Evolutionary conservation across 2,888 invertebrate genomes (phyloP), one percentile per base, ranked within the genome.

Genomic region (Lomographa bimaculata): DNA sequence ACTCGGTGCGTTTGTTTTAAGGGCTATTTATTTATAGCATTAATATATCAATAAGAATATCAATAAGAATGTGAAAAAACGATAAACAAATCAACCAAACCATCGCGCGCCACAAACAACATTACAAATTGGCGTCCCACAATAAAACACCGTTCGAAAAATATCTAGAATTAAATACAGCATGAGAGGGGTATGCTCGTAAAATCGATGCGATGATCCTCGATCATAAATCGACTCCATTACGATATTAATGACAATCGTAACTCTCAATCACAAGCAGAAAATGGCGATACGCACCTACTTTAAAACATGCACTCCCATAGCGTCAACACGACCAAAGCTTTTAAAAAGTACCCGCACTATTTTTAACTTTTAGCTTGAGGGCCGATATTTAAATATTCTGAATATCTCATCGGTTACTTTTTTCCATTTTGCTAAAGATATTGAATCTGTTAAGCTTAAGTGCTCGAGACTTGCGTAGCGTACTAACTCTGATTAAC

Each of bases 181-280:
- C 57, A 57, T 57, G 60, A 62, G 56, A 43, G 46, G 35, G 35
- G 44, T 19, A 8, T 56, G 64, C 65, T 74, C 41, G 74, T 75
- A 73, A 77, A 77, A 78, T 71, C 63, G 55, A 65, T 61, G 61
- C 60, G 68, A 72, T 74, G 77, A 76, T 79, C 68, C 67, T 62
- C 57, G 69, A 66, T 56, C 79, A 75, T 83, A 82, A 82, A 82
- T 81, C 67, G 70, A 68, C 47, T 72, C 71, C 80, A 80, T 79
- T 80, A 80, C 76, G 58, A 71, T 80, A 79, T 78, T 77, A 81
- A 81, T 79, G 79, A 76, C 74, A 78, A 77, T 78, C 79, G 74
- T 81, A 81, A 79, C 74, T 81, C 76, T 78, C 69, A 77, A 79
- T 81, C 79, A 77, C 71, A 65, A 64, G 62, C 65, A 61, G 66